Conservation (phyloP, 1,140 invertebrate genomes). For the Ephestia elutella region DNA sequence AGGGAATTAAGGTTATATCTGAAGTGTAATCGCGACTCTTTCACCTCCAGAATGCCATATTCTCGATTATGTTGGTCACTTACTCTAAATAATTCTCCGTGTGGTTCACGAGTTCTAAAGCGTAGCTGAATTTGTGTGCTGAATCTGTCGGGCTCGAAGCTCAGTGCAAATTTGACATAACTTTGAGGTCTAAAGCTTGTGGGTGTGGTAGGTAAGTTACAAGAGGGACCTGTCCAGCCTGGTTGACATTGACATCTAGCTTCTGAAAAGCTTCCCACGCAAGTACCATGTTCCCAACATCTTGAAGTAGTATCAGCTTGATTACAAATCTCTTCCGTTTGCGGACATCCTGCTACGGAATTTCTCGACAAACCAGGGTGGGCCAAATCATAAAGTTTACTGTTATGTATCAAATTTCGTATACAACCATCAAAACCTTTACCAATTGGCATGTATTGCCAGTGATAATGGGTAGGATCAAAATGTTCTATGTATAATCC, state of each 20-base stretch:
- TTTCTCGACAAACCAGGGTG: conserved; percentile 89
- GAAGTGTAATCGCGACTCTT: conserved; percentile 92
- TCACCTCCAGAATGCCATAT: conserved; percentile 95
- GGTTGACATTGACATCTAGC: conserved; percentile 94
- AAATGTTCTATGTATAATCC: conserved; percentile 91
- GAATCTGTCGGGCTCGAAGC: conserved; percentile 94
- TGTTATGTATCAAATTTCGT: conserved; percentile 95
- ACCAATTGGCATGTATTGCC: conserved; percentile 89
- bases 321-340: conserved; percentile 91
- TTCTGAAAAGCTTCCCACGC: conserved; percentile 91
- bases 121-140: conserved; percentile 93
- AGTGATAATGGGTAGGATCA: conserved; percentile 88
- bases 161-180: conserved; percentile 96
- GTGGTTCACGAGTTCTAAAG: conserved; percentile 93
- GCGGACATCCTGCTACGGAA: conserved; percentile 90
- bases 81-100: conserved; percentile 93
- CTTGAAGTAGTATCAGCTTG: conserved; percentile 86
- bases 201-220: conserved; percentile 87
- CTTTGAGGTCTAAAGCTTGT: conserved; percentile 93
- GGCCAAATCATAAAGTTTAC: conserved; percentile 94
- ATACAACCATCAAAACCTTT: conserved; percentile 97
- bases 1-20: conserved; percentile 94
- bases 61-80: conserved; percentile 96
- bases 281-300: conserved; percentile 94
- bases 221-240: conserved; percentile 92